phyloP scores from a whole-genome alignment of 2,113 vertebrate genomes.

The Megalops atlanticus region DNA sequence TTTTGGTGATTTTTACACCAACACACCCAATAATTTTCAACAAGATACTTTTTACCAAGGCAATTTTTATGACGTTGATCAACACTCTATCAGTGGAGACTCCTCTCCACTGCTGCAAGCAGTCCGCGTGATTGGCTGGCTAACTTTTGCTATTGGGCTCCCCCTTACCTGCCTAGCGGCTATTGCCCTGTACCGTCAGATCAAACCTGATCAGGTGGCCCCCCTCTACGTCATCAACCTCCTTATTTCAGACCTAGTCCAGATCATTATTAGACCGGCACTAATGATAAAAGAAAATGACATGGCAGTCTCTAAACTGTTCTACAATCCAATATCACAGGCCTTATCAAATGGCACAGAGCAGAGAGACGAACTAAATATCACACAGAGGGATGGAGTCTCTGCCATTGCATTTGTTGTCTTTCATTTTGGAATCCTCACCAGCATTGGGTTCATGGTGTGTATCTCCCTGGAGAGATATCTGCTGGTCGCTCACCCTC shows the following conservation, averaged over 20 bases:
- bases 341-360: no score
- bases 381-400: neutral
- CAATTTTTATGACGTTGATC: no score
- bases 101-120: neutral
- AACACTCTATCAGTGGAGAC: no score
- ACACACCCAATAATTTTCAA: no score
- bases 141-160: constrained; percentile 18
- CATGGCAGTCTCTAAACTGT: neutral
- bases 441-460: constrained; percentile 35
- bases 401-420: neutral
- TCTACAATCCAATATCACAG: neutral
- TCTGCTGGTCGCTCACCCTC: constrained; percentile 28
- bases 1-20: no score
- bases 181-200: constrained; percentile 27
- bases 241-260: constrained; percentile 25
- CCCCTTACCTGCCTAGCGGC: constrained; percentile 14
- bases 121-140: neutral
- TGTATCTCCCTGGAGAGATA: constrained; percentile 37
- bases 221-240: constrained; percentile 37
- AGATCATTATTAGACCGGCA: constrained; percentile 23
- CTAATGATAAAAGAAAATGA: neutral
- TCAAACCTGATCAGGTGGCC: constrained; percentile 5
- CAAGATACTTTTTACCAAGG: neutral
- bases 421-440: neutral
- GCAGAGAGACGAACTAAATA: neutral